A percentile compares a stretch with the other conserved stretches of the same genome.
Evolutionary conservation across 2,888 invertebrate species (phyloP).

Genomic region (Volucella inflata): DNA sequence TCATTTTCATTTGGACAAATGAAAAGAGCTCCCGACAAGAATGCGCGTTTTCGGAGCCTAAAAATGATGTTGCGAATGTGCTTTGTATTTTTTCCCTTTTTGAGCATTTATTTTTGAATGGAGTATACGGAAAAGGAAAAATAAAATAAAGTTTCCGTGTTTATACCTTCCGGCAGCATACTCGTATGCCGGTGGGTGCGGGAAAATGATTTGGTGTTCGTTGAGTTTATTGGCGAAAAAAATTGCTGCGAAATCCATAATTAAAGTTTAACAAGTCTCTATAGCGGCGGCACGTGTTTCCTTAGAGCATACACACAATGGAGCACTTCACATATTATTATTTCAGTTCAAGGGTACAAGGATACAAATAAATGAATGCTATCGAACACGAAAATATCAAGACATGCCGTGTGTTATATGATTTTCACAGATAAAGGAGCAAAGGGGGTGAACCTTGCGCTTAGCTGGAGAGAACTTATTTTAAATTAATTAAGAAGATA

Average conservation of each 20-base stretch:
- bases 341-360: not conserved
- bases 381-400: slow-evolving; percentile 15
- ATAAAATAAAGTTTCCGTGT: slow-evolving; percentile 8
- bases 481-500: slow-evolving; percentile 7
- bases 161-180: not conserved
- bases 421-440: slow-evolving; percentile 6
- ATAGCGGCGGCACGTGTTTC: slow-evolving; percentile 23
- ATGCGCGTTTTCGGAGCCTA: not conserved
- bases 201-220: slow-evolving; percentile 19
- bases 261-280: slow-evolving; percentile 48
- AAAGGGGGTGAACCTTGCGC: too few relatives aligned
- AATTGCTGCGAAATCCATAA: slow-evolving; percentile 32
- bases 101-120: slow-evolving; percentile 14
- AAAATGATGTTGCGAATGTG: slow-evolving; percentile 8
- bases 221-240: slow-evolving; percentile 39
- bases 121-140: not conserved
- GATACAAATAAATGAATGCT: not conserved
- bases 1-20: slow-evolving; percentile 20
- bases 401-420: not conserved
- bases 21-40: slow-evolving; percentile 1
- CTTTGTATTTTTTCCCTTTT: not conserved
- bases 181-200: not conserved
- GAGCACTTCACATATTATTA: not conserved
- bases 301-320: not conserved
- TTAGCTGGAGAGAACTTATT: not conserved